Evolutionary conservation across 2,888 invertebrate genomes (phyloP).

Genomic region (Phymatocera aterrima): DNA sequence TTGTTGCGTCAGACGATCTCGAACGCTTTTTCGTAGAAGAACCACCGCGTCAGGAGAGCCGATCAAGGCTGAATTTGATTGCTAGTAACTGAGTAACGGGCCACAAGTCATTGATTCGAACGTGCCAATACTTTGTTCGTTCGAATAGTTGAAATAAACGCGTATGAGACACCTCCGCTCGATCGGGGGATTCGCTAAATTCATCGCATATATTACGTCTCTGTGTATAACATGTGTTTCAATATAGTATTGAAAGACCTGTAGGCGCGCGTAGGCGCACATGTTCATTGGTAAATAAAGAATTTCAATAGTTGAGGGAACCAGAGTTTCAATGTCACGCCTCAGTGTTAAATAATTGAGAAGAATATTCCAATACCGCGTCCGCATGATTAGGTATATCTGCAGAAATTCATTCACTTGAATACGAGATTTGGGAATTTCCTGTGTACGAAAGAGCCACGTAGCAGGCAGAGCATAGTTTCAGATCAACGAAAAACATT

Average conservation of each 20-base stretch:
- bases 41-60: slow-evolving; percentile 14
- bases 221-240: no score
- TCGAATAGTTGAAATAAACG: background rate
- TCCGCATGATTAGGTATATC: background rate
- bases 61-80: slow-evolving; percentile 41
- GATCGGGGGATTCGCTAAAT: background rate
- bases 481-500: no score
- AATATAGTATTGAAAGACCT: background rate
- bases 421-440: no score
- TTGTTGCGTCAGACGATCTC: slow-evolving; percentile 45
- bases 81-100: slow-evolving; percentile 24
- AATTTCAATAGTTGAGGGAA: background rate
- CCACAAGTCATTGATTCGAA: slow-evolving; percentile 28
- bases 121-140: slow-evolving; percentile 1
- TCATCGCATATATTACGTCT: background rate
- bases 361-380: background rate
- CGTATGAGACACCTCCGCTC: background rate
- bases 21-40: slow-evolving; percentile 26
- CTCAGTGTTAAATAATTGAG: background rate
- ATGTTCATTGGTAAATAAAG: background rate
- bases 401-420: background rate
- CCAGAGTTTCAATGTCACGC: background rate
- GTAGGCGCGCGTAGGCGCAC: background rate
- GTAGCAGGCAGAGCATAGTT: no score
- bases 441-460: no score